Conservation (phyloP, 2,888 invertebrate species). For the Dolichopus griseipennis region DNA sequence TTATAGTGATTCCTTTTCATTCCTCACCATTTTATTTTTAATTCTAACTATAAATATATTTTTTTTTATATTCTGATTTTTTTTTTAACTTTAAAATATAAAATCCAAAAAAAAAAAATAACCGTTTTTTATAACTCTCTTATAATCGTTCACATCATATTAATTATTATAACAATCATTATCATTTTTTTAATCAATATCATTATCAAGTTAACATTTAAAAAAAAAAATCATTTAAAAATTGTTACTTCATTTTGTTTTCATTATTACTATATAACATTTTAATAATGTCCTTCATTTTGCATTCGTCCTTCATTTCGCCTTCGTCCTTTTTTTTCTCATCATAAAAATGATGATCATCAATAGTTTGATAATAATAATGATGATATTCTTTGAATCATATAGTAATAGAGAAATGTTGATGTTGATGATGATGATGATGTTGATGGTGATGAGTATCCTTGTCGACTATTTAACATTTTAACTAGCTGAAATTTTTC, state of each 20-base stretch:
- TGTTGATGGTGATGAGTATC: background rate
- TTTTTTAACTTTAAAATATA: background rate
- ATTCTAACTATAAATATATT: background rate
- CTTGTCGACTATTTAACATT: constrained; percentile 4
- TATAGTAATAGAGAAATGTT: no score
- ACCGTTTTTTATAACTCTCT: background rate
- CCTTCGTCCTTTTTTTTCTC: no score
- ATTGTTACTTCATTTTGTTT: background rate
- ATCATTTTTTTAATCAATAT: background rate
- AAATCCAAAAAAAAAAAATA: background rate
- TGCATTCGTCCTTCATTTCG: no score
- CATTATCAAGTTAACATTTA: background rate
- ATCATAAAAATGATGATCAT: no score
- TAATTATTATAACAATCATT: background rate
- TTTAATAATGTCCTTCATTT: background rate
- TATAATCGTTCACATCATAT: background rate
- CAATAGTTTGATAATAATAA: no score
- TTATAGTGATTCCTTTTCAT: background rate
- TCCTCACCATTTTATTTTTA: background rate
- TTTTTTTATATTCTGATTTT: no score
- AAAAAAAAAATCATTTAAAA: background rate
- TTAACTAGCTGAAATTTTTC: constrained; percentile 6
- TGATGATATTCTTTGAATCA: no score
- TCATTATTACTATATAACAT: background rate
- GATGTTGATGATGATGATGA: background rate